These are phyloP conservation scores for Colaptes auratus DNA, from an alignment of 2,113 vertebrate genomes.

Conservation along the genomic window DNA sequence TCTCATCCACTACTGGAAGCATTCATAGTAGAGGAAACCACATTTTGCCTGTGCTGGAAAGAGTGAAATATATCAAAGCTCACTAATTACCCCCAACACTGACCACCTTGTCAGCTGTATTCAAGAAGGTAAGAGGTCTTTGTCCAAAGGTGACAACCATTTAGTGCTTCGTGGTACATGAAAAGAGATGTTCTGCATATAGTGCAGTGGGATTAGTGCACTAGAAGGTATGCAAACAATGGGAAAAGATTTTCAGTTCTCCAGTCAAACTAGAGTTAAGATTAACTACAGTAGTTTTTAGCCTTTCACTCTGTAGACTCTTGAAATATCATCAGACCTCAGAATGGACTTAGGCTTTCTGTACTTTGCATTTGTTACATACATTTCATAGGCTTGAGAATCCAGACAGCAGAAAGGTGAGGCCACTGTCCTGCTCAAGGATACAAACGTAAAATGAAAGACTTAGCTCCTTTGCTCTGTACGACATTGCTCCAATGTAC, in stretches of 20 bases:
- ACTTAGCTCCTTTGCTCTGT: neutral
- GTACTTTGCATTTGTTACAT: neutral
- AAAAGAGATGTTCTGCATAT: neutral
- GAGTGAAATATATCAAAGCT: neutral
- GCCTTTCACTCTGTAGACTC: neutral
- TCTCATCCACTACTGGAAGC: neutral
- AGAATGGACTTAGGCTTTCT: neutral
- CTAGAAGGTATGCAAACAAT: neutral
- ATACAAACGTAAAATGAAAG: neutral
- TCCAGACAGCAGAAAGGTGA: neutral
- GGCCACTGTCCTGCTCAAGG: neutral
- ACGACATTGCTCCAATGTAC: neutral
- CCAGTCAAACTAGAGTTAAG: neutral
- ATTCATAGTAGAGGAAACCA: neutral
- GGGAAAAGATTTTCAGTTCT: neutral
- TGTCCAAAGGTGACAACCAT: neutral
- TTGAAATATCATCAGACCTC: neutral
- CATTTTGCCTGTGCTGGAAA: neutral
- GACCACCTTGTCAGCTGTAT: neutral
- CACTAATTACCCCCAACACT: neutral
- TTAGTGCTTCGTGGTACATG: neutral
- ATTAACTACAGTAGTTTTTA: neutral
- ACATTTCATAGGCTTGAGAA: neutral
- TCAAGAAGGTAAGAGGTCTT: neutral
- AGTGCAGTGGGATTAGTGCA: neutral